phyloP scores from a whole-genome alignment of 2,113 vertebrate species.

The Nibea albiflora region DNA sequence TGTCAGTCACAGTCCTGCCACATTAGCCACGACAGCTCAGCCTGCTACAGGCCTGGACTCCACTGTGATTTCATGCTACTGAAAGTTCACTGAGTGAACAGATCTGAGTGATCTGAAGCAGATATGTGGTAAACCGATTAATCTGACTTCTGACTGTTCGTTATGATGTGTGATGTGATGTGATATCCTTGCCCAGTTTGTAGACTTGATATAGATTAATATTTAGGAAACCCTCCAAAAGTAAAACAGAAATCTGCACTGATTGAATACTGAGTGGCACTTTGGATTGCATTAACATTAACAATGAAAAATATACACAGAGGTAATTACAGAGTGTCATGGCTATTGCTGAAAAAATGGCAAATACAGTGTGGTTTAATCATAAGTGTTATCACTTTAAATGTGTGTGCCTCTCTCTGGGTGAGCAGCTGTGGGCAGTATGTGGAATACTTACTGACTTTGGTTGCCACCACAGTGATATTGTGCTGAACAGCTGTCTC shows the following conservation, averaged over 20 bases:
- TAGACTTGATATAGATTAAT: neutral
- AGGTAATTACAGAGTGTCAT: neutral
- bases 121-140: too few species aligned
- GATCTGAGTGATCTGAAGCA: too few species aligned
- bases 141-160: too few species aligned
- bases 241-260: neutral
- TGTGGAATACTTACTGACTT: slow-evolving; percentile 94
- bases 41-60: too few species aligned
- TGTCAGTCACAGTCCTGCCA: too few species aligned
- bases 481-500: slow-evolving; percentile 90
- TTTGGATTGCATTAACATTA: neutral
- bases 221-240: neutral
- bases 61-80: too few species aligned
- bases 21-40: too few species aligned
- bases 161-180: neutral
- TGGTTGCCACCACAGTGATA: slow-evolving; percentile 93
- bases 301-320: neutral
- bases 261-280: neutral
- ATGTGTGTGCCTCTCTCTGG: too few species aligned
- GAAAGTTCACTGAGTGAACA: too few species aligned
- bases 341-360: neutral
- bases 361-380: neutral
- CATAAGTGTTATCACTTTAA: too few species aligned
- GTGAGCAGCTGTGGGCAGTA: too few species aligned
- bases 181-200: neutral